Base-by-base conservation (phyloP, 1,140 invertebrate species). In the Forficula auricularia region DNA sequence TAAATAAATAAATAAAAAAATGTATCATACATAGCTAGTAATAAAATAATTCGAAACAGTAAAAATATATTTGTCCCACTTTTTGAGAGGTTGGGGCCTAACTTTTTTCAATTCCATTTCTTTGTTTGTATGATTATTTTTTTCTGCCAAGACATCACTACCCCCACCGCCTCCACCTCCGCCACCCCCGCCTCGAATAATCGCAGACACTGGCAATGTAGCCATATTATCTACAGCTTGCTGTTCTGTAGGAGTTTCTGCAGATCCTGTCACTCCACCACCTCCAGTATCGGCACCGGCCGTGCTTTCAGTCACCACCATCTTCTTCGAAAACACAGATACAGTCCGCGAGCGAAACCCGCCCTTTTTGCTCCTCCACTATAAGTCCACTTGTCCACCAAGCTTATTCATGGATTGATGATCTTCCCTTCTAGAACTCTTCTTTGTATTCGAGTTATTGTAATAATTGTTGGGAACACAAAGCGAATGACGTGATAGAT, bases 81-180 rank as follows among this genome's bases (percentile, higher is more conserved):
- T 82, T 70, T 82, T 80, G 47, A 77, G 72, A 31, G 79, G 79
- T 51, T 78, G 79, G 44, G 79, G 78, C 58, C 79, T 76, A 32
- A 82, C 79, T 56, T 79, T 80, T 66, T 82, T 82, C 31, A 83
- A 67, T 59, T 83, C 81, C 79, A 83, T 80, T 59, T 84, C 80
- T 71, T 84, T 85, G 66, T 82, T 82, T 48, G 79, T 73, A 31
- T 73, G 73, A 56, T 81, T 82, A 56, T 81, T 77, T 60, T 78
- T 80, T 58, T 82, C 79, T 31, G 75, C 74, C 49, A 73, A 77
- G 52, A 76, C 75, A 56, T 66, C 65, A 33, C 49, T 46, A 37
- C 51, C 52, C 33, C 41, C 42, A 42, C 46, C 43, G 33, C 50
- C 51, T 20, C 50, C 48, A 35, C 49, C 54, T 42, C 56, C 50